phyloP scores from a whole-genome alignment of 2,888 invertebrate species.

The Nemapogon koenigi region DNA sequence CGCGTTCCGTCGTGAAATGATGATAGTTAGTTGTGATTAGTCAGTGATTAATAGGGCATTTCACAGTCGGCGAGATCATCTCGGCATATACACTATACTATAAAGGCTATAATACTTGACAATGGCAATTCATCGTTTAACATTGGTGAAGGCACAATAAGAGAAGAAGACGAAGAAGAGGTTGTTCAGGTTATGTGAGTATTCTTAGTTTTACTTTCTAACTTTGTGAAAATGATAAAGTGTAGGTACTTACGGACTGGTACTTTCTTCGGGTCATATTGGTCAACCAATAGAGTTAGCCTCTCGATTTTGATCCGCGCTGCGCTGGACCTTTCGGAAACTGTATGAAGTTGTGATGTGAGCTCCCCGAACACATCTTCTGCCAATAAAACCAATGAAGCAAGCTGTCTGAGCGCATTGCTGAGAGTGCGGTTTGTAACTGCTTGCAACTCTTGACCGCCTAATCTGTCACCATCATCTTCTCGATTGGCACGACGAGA shows the following conservation, averaged over 20 bases:
- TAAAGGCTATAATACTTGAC: too few species aligned
- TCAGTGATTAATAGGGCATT: too few species aligned
- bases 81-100: too few species aligned
- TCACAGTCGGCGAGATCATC: too few species aligned
- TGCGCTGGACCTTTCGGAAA: constrained; percentile 75
- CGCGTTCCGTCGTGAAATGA: too few species aligned
- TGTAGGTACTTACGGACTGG: constrained; percentile 86
- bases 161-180: too few species aligned
- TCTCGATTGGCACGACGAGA: constrained; percentile 71
- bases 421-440: constrained; percentile 87
- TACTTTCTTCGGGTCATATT: constrained; percentile 86
- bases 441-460: constrained; percentile 82
- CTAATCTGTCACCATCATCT: constrained; percentile 64
- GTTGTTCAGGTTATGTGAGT: too few species aligned
- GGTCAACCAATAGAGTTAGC: constrained; percentile 74
- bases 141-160: too few species aligned
- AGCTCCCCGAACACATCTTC: constrained; percentile 87
- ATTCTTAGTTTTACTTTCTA: too few species aligned
- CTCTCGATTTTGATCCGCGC: constrained; percentile 73
- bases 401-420: constrained; percentile 84
- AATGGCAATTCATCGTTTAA: too few species aligned
- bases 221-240: too few species aligned
- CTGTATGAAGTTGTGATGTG: constrained; percentile 74
- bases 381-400: constrained; percentile 81
- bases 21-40: too few species aligned